Evolutionary conservation across 2,113 vertebrate species (phyloP).

Genomic region (Antidorcas marsupialis): DNA sequence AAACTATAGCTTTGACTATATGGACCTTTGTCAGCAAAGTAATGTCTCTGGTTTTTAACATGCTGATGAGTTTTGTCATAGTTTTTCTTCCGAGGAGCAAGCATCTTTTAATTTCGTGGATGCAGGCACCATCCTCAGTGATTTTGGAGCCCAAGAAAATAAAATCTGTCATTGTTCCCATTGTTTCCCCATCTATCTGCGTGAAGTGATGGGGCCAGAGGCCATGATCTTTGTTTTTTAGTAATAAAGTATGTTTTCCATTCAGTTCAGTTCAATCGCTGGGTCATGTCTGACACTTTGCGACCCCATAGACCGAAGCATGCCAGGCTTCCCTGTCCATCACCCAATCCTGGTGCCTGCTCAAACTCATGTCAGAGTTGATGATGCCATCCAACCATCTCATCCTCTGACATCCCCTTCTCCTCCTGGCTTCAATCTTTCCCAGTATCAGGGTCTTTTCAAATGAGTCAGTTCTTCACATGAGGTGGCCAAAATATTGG

Average conservation of each 20-base stretch:
- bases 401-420: not conserved
- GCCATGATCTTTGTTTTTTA: too few species aligned
- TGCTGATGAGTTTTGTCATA: not conserved
- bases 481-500: not conserved
- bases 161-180: not conserved
- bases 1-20: not conserved
- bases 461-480: not conserved
- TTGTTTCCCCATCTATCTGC: not conserved
- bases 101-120: not conserved
- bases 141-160: not conserved
- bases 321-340: not conserved
- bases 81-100: not conserved
- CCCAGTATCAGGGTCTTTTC: not conserved
- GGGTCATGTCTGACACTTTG: not conserved
- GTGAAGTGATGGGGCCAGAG: not conserved
- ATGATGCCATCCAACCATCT: not conserved
- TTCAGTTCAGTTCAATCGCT: not conserved
- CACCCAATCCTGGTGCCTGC: not conserved
- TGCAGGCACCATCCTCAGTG: not conserved
- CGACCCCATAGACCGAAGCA: not conserved
- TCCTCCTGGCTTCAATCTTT: not conserved
- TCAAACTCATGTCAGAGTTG: not conserved
- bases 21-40: not conserved
- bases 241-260: not conserved
- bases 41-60: not conserved